phyloP scores from a whole-genome alignment of 2,113 vertebrate species.

The Ginglymostoma cirratum region DNA sequence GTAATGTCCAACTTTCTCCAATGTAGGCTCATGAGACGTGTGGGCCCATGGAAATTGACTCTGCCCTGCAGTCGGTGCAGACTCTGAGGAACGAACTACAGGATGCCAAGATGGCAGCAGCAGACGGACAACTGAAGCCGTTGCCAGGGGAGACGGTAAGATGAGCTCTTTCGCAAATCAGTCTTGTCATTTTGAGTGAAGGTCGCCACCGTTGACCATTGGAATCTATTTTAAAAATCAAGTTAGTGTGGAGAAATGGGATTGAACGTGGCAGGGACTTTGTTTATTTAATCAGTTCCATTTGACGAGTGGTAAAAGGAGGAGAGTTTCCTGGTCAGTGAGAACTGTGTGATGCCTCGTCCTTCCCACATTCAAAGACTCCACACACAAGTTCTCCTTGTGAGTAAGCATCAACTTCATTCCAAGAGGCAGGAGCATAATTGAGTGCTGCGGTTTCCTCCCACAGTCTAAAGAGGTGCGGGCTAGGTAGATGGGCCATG shows the following conservation, averaged over 20 bases:
- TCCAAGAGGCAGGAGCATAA: too few species aligned
- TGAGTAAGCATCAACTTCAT: too few species aligned
- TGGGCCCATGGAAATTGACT: constrained; percentile 95
- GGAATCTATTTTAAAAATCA: constrained; percentile 38
- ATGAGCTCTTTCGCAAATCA: background rate
- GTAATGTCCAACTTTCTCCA: background rate
- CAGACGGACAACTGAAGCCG: constrained; percentile 84
- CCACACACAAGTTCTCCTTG: too few species aligned
- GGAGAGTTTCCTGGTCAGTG: too few species aligned
- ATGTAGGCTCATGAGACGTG: constrained; percentile 90
- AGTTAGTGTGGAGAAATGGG: constrained; percentile 37
- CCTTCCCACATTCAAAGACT: too few species aligned
- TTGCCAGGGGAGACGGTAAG: constrained; percentile 90
- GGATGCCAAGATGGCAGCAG: constrained; percentile 87
- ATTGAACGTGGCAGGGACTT: background rate
- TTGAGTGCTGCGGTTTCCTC: too few species aligned
- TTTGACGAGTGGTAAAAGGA: too few species aligned
- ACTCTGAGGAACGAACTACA: constrained; percentile 86
- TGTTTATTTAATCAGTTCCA: background rate
- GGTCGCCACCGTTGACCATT: background rate
- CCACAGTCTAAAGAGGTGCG: too few species aligned
- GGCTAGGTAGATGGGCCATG: too few species aligned
- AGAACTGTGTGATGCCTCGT: too few species aligned
- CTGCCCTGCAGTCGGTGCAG: constrained; percentile 84
- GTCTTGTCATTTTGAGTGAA: background rate